phyloP scores from a whole-genome alignment of 2,113 vertebrate genomes.

The Hemiscyllium ocellatum region DNA sequence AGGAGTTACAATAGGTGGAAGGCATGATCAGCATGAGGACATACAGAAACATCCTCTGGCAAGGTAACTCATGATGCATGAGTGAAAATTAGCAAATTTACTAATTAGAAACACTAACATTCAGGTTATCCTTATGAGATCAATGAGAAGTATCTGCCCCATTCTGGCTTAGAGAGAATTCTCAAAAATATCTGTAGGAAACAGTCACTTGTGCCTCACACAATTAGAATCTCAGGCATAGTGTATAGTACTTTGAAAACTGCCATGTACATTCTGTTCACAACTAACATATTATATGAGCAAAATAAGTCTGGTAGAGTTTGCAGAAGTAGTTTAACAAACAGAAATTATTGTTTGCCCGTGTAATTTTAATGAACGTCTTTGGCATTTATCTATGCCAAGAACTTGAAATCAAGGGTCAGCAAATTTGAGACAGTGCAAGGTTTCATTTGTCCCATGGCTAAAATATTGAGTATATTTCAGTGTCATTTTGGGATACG shows the following conservation, averaged over 20 bases:
- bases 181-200: background rate
- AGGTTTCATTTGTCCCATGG: background rate
- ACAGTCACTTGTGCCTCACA: background rate
- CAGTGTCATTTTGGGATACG: background rate
- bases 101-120: background rate
- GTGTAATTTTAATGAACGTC: too few relatives aligned
- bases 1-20: background rate
- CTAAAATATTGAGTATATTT: background rate
- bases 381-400: too few relatives aligned
- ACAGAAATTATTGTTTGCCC: too few relatives aligned
- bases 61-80: background rate
- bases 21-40: background rate
- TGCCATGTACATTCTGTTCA: too few relatives aligned
- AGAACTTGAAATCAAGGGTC: too few relatives aligned
- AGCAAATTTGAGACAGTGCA: background rate
- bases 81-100: background rate
- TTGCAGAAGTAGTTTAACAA: too few relatives aligned
- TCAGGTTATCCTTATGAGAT: background rate
- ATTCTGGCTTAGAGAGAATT: background rate
- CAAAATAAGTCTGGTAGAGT: too few relatives aligned
- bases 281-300: too few relatives aligned
- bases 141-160: background rate
- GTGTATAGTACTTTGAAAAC: too few relatives aligned
- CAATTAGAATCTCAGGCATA: background rate
- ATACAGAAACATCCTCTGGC: too few relatives aligned